A percentile compares a stretch with the other conserved stretches of the same genome.
These are phyloP conservation scores for Melinaea menophilus DNA, from an alignment of 2,888 invertebrate genomes.

Conservation along the genomic window DNA sequence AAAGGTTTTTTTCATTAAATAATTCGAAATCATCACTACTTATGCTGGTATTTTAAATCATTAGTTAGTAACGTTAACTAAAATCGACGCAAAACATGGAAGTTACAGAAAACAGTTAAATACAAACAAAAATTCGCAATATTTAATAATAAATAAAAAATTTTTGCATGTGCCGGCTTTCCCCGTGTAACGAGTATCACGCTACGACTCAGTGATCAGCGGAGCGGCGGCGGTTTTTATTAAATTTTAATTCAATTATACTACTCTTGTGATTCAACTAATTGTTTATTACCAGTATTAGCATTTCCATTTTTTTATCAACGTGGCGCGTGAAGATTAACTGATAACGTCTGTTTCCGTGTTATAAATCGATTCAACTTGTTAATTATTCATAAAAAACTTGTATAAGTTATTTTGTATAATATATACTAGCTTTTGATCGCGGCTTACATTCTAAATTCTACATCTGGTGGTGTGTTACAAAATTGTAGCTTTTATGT, in stretches of 20 bases:
- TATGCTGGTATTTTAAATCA: background rate
- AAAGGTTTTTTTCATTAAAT: too few relatives aligned
- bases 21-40: too few relatives aligned
- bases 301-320: background rate
- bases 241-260: conserved; percentile 17
- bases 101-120: background rate
- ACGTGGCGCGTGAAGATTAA: too few relatives aligned
- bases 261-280: background rate
- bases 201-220: conserved; percentile 37
- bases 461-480: too few relatives aligned
- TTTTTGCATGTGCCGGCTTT: conserved; percentile 29
- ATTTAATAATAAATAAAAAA: conserved; percentile 6
- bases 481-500: too few relatives aligned
- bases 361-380: too few relatives aligned
- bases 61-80: background rate
- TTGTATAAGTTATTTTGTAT: too few relatives aligned
- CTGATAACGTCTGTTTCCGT: too few relatives aligned
- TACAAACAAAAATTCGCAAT: conserved; percentile 1
- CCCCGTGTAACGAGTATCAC: conserved; percentile 34
- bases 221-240: conserved; percentile 25
- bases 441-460: too few relatives aligned
- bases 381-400: too few relatives aligned
- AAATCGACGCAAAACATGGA: background rate
- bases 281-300: background rate
- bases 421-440: too few relatives aligned